These are phyloP conservation scores for Bombyx mori DNA, from an alignment of 1,140 invertebrate genomes.

Conservation along the genomic window ASM3026992v2 NC_085107.1:19480501-19481000, in stretches of 20 bases:
- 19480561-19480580: background rate
- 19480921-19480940: no score
- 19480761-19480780: constrained; percentile 59
- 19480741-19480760: constrained; percentile 63
- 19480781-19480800: constrained; percentile 51
- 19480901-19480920: no score
- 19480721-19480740: constrained; percentile 53
- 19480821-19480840: constrained; percentile 48
- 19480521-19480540: no score
- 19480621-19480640: constrained; percentile 61
- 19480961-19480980: no score
- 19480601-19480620: constrained; percentile 62
- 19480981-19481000: no score
- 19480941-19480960: no score
- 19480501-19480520: no score
- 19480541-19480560: no score
- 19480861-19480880: background rate
- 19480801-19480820: constrained; percentile 50
- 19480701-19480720: constrained; percentile 62
- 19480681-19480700: constrained; percentile 51
- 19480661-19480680: constrained; percentile 57
- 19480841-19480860: constrained; percentile 27
- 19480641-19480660: constrained; percentile 67
- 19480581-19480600: constrained; percentile 38
- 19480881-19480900: no score